Percentiles rank a stretch among this genome's conserved stretches.
Conservation (phyloP, 2,888 invertebrate species). For the Nemoura dubitans region DNA sequence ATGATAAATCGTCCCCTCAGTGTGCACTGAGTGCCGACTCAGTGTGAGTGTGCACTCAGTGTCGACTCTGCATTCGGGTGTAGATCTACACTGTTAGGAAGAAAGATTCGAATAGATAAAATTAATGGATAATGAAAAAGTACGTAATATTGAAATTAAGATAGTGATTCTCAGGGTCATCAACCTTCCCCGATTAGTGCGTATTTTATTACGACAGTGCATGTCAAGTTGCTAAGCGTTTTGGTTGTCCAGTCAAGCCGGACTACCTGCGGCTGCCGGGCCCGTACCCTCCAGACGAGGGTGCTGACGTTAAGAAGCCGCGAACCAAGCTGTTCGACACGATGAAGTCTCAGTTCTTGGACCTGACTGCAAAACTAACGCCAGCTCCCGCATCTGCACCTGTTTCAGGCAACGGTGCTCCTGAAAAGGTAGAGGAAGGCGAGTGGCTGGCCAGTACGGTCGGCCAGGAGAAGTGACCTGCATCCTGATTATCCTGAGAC, state of each 20-base stretch:
- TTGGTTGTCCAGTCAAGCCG: conserved; percentile 26
- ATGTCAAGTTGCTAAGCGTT: too few species aligned
- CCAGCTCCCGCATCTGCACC: background rate
- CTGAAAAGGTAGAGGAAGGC: background rate
- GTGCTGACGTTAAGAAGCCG: conserved; percentile 26
- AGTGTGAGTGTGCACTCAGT: too few species aligned
- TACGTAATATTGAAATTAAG: too few species aligned
- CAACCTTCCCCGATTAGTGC: too few species aligned
- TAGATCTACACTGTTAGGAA: too few species aligned
- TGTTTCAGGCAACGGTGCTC: background rate
- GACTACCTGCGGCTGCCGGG: conserved; percentile 34
- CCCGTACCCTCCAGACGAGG: conserved; percentile 20
- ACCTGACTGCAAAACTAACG: background rate
- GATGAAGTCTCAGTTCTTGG: conserved; percentile 16
- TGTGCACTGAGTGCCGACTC: too few species aligned
- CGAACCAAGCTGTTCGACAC: conserved; percentile 7
- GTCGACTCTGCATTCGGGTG: too few species aligned
- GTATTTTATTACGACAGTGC: too few species aligned
- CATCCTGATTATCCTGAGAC: background rate
- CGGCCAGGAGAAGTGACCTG: background rate
- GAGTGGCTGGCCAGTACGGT: background rate
- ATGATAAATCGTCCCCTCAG: too few species aligned
- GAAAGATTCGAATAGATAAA: too few species aligned
- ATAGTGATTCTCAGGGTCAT: too few species aligned
- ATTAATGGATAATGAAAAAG: too few species aligned